These are phyloP conservation scores for Esox niger DNA, from an alignment of 2,113 vertebrate species.

Conservation along the genomic window DNA sequence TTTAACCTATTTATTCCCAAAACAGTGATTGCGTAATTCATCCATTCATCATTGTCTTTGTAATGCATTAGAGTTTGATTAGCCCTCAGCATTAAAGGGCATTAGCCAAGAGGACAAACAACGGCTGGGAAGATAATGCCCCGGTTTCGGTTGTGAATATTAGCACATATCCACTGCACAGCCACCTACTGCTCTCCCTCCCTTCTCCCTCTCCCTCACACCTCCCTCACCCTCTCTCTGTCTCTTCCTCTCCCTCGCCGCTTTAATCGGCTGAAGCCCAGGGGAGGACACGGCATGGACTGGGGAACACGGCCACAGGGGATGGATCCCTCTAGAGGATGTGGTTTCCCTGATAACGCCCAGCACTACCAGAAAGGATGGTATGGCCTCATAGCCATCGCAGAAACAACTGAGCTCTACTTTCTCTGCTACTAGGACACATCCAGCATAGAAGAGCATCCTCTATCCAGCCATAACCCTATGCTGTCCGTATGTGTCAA, in stretches of 20 bases:
- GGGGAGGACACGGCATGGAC: conserved; percentile 26
- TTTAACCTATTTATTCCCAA: conserved; percentile 8
- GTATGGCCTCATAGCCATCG: conserved; percentile 35
- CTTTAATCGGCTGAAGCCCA: conserved; percentile 10
- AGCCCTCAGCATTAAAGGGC: conserved; percentile 34
- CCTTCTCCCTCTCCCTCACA: conserved; percentile 12
- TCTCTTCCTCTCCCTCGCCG: too few species aligned
- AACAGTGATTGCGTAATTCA: conserved; percentile 21
- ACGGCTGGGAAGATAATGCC: conserved; percentile 26
- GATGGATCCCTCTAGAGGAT: conserved; percentile 13
- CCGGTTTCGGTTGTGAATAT: conserved; percentile 30
- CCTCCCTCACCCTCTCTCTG: conserved; percentile 41
- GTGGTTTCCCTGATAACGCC: conserved; percentile 46
- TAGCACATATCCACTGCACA: conserved; percentile 13
- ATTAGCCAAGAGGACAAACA: conserved; percentile 45
- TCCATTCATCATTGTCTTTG: conserved; percentile 36
- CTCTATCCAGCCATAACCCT: not conserved
- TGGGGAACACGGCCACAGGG: conserved; percentile 22
- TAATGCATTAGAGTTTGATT: conserved; percentile 38
- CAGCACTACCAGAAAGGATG: conserved; percentile 50
- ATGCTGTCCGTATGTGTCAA: not conserved
- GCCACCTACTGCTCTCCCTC: not conserved
- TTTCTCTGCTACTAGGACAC: conserved; percentile 33
- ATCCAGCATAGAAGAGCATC: conserved; percentile 32
- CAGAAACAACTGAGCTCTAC: conserved; percentile 32